These are phyloP conservation scores for Caenorhabditis sinica DNA, from an alignment of 2,888 invertebrate species.

Conservation along the genomic window DNA sequence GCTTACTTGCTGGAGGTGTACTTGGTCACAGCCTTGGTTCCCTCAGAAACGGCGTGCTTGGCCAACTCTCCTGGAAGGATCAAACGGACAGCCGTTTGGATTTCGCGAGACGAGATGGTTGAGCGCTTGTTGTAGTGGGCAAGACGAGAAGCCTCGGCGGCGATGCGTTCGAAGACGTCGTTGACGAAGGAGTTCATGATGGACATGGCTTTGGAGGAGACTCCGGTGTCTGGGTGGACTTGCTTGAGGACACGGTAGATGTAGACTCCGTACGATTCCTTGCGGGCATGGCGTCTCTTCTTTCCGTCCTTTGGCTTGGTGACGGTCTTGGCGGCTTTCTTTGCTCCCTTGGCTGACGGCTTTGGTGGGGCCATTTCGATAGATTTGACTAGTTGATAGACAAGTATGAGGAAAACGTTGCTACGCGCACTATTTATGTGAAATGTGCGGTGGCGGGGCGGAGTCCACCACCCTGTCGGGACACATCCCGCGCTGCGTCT, in stretches of 20 bases:
- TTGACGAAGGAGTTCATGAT: constrained; percentile 90
- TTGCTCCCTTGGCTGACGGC: constrained; percentile 83
- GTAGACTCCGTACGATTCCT: constrained; percentile 84
- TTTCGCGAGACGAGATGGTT: constrained; percentile 86
- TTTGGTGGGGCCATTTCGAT: constrained; percentile 65
- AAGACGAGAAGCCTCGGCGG: constrained; percentile 86
- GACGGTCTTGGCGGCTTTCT: constrained; percentile 81
- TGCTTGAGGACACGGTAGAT: constrained; percentile 86
- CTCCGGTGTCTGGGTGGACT: constrained; percentile 87
- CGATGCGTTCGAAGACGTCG: constrained; percentile 89
- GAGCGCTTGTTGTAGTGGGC: constrained; percentile 87
- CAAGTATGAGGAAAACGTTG: constrained; percentile 13
- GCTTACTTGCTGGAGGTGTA: constrained; percentile 47
- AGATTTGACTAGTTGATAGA: constrained; percentile 25
- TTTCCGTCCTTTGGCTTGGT: constrained; percentile 77
- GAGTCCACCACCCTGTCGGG: constrained; percentile 30
- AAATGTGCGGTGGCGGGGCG: constrained; percentile 32
- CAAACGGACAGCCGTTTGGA: constrained; percentile 2
- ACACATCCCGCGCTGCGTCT: constrained; percentile 1
- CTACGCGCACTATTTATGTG: not conserved
- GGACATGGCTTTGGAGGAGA: constrained; percentile 88
- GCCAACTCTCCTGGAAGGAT: constrained; percentile 8
- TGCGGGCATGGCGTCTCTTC: constrained; percentile 76
- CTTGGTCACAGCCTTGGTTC: constrained; percentile 26
- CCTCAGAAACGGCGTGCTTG: constrained; percentile 13